A percentile compares a stretch with the other conserved stretches of the same genome.
Evolutionary conservation across 1,140 invertebrate species (phyloP).

Genomic region (Platyscapa corneri): DNA sequence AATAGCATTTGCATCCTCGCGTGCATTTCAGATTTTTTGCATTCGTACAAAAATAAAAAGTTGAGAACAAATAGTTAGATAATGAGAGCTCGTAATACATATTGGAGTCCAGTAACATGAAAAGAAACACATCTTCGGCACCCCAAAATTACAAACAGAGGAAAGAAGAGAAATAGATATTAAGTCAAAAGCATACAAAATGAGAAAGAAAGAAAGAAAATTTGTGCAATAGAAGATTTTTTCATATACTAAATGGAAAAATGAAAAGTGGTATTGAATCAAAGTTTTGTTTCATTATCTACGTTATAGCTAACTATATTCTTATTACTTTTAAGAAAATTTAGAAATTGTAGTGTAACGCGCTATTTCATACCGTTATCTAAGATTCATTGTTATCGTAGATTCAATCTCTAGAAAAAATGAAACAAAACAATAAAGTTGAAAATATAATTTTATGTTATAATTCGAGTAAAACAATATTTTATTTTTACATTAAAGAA

Average conservation of each 20-base stretch:
- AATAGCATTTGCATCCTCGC: too few relatives aligned
- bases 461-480: not conserved
- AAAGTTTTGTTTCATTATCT: conserved; percentile 7
- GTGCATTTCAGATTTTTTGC: not conserved
- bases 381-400: not conserved
- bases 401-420: not conserved
- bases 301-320: not conserved
- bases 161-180: not conserved
- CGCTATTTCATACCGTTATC: too few relatives aligned
- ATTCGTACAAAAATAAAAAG: not conserved
- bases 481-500: not conserved
- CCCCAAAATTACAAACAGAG: not conserved
- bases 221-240: not conserved
- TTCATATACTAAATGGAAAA: not conserved
- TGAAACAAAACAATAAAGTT: not conserved
- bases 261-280: conserved; percentile 29
- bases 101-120: not conserved
- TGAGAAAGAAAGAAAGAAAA: too few relatives aligned
- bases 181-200: too few relatives aligned
- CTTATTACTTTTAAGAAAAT: conserved; percentile 5
- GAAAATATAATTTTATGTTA: not conserved
- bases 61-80: conserved; percentile 2
- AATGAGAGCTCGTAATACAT: conserved; percentile 6
- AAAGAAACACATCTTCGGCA: not conserved
- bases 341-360: not conserved